Base-by-base conservation (phyloP, 2,888 invertebrate genomes). In the Tanypteryx hageni region DNA sequence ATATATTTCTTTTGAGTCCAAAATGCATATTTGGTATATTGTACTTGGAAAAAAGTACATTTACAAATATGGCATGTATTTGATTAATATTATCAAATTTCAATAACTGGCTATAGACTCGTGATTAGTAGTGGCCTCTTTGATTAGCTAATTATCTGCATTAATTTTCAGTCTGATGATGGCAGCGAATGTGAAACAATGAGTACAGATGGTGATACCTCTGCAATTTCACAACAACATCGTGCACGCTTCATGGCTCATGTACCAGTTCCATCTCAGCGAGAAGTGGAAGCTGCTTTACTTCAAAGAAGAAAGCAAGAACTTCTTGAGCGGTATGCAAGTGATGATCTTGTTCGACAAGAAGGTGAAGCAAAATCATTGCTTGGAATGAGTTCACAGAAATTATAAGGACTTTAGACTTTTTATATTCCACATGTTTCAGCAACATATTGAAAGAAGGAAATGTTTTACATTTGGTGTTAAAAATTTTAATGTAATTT, bases 221-320 rank as follows among this genome's bases (percentile, higher is more conserved):
- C 84, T 11, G 14, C 31, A 3, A 56, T 86, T 9, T 31, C 64
- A 31, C 89, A 89, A 44, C 89, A 94, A 93, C 94, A 96, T 94
- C 96, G 95, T 93, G 95, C 96, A 84, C 96, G 96, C 93, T 97
- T 97, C 94, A 97, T 97, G 10, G 97, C 98, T 31, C 98, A 99
- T 95, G 99, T 99, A 85, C 97, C 98, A 11, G 98, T 99, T 61
- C 99, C 99, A 0, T 97, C 98, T 18, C 99, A 99, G 95, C 97
- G 98, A 95, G 99, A 99, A 95, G 97, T 99, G 93, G 99, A 99
- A 94, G 98, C 98, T 94, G 99, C 99, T 0, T 95, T 99, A 92
- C 96, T 99, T 0, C 96, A 97, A 93, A 97, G 98, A 94, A 98
- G 99, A 95, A 99, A 99, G 95, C 97, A 97, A 95, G 99, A 99